Conservation (phyloP, 53 echinoderm and acorn worm genomes). For the Actinopyga echinites region DNA sequence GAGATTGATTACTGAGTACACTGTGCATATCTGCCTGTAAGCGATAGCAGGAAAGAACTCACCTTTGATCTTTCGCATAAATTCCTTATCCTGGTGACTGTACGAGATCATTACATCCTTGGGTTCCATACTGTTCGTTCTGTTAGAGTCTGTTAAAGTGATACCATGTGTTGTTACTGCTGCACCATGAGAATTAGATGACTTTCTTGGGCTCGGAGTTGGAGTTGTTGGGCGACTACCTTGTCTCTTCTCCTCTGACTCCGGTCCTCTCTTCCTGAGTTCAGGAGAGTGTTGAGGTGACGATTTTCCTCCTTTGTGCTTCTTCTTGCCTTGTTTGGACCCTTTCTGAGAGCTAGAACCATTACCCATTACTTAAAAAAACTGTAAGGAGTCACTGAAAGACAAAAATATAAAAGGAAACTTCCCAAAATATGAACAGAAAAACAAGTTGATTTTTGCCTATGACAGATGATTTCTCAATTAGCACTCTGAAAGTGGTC, state of each 20-base stretch:
- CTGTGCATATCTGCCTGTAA: too few species aligned
- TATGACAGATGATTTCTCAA: too few species aligned
- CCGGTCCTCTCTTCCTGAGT: background rate
- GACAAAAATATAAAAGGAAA: too few species aligned
- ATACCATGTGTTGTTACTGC: slow-evolving; percentile 6
- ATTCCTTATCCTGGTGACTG: slow-evolving; percentile 88
- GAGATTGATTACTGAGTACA: too few species aligned
- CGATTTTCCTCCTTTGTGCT: background rate
- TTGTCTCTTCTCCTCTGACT: background rate
- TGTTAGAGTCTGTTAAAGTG: background rate
- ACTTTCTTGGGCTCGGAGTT: too few species aligned
- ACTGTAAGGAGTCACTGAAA: too few species aligned
- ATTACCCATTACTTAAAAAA: slow-evolving; percentile 5
- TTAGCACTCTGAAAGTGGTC: too few species aligned
- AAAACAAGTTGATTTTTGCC: too few species aligned
- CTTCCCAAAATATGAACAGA: too few species aligned
- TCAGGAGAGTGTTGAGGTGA: slow-evolving; percentile 5
- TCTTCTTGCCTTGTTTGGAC: background rate
- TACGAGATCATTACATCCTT: slow-evolving; percentile 97
- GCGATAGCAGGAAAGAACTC: too few species aligned
- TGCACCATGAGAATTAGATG: background rate
- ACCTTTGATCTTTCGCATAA: slow-evolving; percentile 85
- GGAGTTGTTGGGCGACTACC: background rate
- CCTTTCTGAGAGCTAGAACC: slow-evolving; percentile 14
- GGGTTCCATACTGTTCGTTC: slow-evolving; percentile 71